phyloP scores from a whole-genome alignment of 2,113 vertebrate species.

The Epinephelus moara region DNA sequence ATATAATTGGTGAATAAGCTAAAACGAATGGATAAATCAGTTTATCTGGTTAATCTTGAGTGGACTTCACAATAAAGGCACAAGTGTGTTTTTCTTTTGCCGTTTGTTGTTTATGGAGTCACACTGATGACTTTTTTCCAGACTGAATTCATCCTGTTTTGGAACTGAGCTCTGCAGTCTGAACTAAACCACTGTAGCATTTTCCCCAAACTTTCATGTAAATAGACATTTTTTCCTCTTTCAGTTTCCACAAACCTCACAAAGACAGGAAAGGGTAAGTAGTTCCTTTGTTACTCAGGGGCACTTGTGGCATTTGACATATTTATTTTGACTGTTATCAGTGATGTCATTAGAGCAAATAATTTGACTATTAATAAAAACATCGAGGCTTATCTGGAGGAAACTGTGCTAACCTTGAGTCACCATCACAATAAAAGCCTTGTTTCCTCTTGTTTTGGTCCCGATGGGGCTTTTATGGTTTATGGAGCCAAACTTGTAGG shows the following conservation, averaged over 20 bases:
- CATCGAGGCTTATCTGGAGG: constrained; percentile 38
- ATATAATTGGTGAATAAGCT: no score
- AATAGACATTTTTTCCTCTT: not conserved
- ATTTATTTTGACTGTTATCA: constrained; percentile 13
- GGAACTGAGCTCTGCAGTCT: not conserved
- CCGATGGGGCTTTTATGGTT: not conserved
- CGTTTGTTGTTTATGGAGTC: not conserved
- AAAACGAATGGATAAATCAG: no score
- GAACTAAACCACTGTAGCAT: not conserved
- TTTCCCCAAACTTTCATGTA: not conserved
- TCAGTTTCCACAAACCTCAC: constrained; percentile 26
- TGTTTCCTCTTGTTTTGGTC: not conserved
- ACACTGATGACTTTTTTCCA: not conserved
- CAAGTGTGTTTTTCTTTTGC: not conserved
- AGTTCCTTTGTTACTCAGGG: not conserved
- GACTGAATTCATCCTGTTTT: constrained; percentile 12
- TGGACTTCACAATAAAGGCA: not conserved
- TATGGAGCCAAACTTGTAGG: not conserved
- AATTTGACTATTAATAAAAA: constrained; percentile 2
- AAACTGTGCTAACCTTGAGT: constrained; percentile 7
- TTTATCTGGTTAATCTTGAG: not conserved
- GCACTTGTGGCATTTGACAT: not conserved
- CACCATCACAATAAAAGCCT: constrained; percentile 10
- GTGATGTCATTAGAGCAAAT: constrained; percentile 27
- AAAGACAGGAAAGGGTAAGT: constrained; percentile 30